Base-by-base conservation (phyloP, 2,888 invertebrate genomes). In the Anorthoa munda region DNA sequence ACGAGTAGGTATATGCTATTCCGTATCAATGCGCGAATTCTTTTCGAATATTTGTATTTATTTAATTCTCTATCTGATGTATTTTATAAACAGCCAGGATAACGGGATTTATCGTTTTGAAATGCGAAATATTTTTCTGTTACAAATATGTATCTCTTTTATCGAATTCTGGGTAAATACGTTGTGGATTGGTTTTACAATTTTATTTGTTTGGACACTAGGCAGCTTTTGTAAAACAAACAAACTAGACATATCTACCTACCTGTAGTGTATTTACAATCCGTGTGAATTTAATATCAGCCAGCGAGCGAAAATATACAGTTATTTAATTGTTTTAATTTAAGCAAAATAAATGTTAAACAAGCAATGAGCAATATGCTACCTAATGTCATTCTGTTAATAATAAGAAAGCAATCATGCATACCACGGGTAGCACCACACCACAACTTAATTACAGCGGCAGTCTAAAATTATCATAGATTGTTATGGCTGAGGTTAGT, bases 21-120 rank as follows among this genome's bases (percentile, higher is more conserved):
- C 9, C 13, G 48, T 64, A 70, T 55, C 39, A 18, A 21, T 48
- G 63, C n/a, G 21, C 18, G 23, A 51, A 56, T 77, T 51, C 46
- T 58, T 51, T 31, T 13, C 23, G 4, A 67, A 46, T 64, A 67
- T 67, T 64, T 66, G 21, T 67, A 60, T 77, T 72, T 66, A 59
- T 67, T 15, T 53, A 66, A 66, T 72, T 61, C 7, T 39, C 9
- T 39, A 0, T 39, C 39, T 9, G 3, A 18, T 53, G 18, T 46
- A 63, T 26, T 15, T 48, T 18, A 21, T 46, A 18, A 4, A n/a
- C n/a, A 17, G 13, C 55, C 0, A 46, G 9, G 18, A 51, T 61
- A n/a, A 56, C 61, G 55, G 51, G 31, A 53, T 69, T 63, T 63
- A 50, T 63, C 4, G 15, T 26, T n/a, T 15, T n/a, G 17, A 4